Evolutionary conservation across 2,888 invertebrate species (phyloP), one percentile per base, ranked within the genome.

Genomic region (Fissipunctia ypsillon): DNA sequence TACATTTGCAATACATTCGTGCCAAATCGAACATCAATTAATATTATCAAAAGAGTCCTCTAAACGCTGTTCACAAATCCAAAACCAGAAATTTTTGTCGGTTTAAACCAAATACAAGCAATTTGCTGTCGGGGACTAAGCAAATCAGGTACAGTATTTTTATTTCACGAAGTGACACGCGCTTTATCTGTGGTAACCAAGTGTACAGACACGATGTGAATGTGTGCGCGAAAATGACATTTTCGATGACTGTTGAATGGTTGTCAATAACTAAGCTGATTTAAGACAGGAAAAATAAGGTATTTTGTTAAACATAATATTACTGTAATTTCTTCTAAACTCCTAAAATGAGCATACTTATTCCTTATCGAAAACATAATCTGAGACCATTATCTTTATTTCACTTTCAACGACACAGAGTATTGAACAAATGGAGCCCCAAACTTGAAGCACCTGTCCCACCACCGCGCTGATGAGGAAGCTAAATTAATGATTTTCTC

Each of bases 331-430:
- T 16, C 12, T 16, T 45, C 3, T 38, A 14, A 59, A 41, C 7
- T 35, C 10, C 38, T 60, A 31, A 66, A 41, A 73, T 74, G 80
- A 80, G 80, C 80, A 25, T 16, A 48, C 19, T 63, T 52, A 78
- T 71, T 41, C 41, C 45, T 45, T 64, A 64, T 16, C 19, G 5
- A 57, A 80, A 73, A 52, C 41, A 28, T 52, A 25, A 52, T 67
- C 43, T 78, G 75, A 78, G 78, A 78, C 78, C 80, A 64, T 68
- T 50, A 76, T 35, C 16, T 63, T 22, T 52, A 72, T 50, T 77
- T 59, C 19, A 56, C 54, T 43, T 61, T 16, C 14, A 41, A 56
- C 6, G 14, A 4, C 59, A 74, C 63, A 56, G 80, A 80, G 52
- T 80, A 78, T 74, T 52, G 7, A 52, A 63, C 31, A 38, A 78